A percentile compares a stretch with the other conserved stretches of the same genome.
Conservation (phyloP, 2,888 invertebrate genomes). For the Mystacides longicornis region DNA sequence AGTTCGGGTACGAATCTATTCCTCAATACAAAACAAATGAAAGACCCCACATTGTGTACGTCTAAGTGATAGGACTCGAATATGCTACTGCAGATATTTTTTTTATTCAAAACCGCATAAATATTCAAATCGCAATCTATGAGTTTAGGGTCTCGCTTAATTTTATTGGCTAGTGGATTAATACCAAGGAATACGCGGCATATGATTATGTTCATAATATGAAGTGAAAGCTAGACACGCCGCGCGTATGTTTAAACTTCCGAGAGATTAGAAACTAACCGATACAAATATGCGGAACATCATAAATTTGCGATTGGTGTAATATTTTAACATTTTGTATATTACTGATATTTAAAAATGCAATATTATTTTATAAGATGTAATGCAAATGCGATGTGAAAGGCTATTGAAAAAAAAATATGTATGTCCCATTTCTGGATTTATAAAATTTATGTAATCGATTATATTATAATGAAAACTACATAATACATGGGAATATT, state of each 20-base stretch:
- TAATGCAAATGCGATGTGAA: too few relatives aligned
- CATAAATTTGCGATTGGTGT: too few relatives aligned
- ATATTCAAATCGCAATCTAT: too few relatives aligned
- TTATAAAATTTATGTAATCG: constrained; percentile 4
- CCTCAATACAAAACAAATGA: constrained; percentile 48
- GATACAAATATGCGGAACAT: too few relatives aligned
- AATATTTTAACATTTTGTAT: neutral
- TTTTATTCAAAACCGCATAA: neutral
- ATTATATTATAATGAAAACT: constrained; percentile 10
- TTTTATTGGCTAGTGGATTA: too few relatives aligned
- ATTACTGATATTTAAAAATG: neutral
- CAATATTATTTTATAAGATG: constrained; percentile 10
- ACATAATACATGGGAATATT: constrained; percentile 23
- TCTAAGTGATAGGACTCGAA: constrained; percentile 39
- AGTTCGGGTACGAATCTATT: constrained; percentile 48
- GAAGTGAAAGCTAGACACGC: too few relatives aligned
- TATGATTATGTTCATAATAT: too few relatives aligned
- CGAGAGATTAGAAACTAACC: too few relatives aligned
- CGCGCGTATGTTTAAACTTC: too few relatives aligned
- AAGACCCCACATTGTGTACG: constrained; percentile 54
- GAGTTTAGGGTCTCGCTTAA: too few relatives aligned
- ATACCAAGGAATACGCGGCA: too few relatives aligned
- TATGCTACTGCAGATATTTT: neutral
- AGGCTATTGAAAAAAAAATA: too few relatives aligned
- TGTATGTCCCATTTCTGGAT: neutral